Percentiles rank a stretch among this genome's conserved stretches.
Conservation (phyloP, 2,888 invertebrate genomes). For the Automeris io region DNA sequence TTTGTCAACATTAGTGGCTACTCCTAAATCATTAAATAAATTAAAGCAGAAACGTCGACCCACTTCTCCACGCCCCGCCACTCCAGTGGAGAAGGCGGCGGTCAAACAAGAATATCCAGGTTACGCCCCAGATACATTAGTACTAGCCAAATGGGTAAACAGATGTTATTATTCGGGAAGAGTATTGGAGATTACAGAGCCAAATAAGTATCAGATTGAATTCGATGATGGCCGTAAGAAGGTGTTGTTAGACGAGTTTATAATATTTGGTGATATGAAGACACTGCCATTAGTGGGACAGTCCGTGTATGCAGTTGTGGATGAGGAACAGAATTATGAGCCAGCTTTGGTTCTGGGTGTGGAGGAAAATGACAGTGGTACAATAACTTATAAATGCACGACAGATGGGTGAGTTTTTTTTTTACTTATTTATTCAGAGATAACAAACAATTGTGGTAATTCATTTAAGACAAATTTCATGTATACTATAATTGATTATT, state of each 20-base stretch:
- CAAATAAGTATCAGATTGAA: conserved; percentile 78
- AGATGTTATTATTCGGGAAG: conserved; percentile 81
- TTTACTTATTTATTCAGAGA: too few species aligned
- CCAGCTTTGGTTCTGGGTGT: conserved; percentile 67
- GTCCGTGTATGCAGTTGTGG: conserved; percentile 73
- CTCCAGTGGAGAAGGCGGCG: conserved; percentile 54
- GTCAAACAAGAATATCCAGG: conserved; percentile 57
- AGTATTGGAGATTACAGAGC: conserved; percentile 74
- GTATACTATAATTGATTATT: too few species aligned
- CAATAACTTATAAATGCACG: conserved; percentile 63
- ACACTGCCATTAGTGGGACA: conserved; percentile 73
- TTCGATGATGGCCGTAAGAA: conserved; percentile 81
- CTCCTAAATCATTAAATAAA: conserved; percentile 63
- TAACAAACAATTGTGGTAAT: too few species aligned
- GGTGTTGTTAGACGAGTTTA: conserved; percentile 76
- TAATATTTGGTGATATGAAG: conserved; percentile 74
- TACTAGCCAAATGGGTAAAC: conserved; percentile 82
- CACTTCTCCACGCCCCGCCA: conserved; percentile 60
- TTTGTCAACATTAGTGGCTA: conserved; percentile 43
- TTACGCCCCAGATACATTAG: conserved; percentile 60
- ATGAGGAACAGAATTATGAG: conserved; percentile 73
- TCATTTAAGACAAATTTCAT: too few species aligned
- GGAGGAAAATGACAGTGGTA: conserved; percentile 61
- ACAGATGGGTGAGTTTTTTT: conserved; percentile 60
- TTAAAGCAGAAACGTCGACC: conserved; percentile 61